Conservation (phyloP, 2,113 vertebrate species). For the Trematomus loennbergii region DNA sequence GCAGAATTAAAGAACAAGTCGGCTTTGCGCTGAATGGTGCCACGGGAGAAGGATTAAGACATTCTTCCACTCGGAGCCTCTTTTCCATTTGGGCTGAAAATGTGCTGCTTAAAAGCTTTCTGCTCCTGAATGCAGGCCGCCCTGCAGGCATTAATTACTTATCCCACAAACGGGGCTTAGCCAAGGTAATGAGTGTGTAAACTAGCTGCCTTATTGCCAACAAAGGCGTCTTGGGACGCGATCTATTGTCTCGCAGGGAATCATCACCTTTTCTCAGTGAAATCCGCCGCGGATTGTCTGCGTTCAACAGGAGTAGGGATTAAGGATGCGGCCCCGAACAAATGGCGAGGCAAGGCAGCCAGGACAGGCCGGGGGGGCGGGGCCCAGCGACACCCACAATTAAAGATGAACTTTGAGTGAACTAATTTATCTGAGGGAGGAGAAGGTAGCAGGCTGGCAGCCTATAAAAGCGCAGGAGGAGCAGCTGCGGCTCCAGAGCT, state of each 20-base stretch:
- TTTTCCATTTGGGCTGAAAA: conserved; percentile 46
- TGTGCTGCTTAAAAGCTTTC: conserved; percentile 38
- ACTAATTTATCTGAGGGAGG: conserved; percentile 94
- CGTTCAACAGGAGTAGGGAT: conserved; percentile 85
- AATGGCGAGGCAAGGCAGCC: conserved; percentile 77
- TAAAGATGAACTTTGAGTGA: conserved; percentile 99
- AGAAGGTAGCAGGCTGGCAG: conserved; percentile 88
- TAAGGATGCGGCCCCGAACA: conserved; percentile 77
- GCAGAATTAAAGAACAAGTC: neutral
- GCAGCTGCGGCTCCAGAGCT: conserved; percentile 40
- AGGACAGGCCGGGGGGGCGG: conserved; percentile 85
- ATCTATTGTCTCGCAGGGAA: conserved; percentile 76
- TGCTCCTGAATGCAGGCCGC: conserved; percentile 55
- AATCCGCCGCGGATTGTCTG: conserved; percentile 78
- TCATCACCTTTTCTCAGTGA: conserved; percentile 84
- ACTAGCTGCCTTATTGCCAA: conserved; percentile 70
- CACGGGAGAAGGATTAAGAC: conserved; percentile 53
- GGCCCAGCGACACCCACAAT: conserved; percentile 89
- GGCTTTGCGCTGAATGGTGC: conserved; percentile 5
- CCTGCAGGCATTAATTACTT: conserved; percentile 66
- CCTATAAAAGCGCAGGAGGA: conserved; percentile 88
- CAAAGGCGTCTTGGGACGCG: conserved; percentile 80
- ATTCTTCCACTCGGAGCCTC: neutral
- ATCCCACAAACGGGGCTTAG: conserved; percentile 58
- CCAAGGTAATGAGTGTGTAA: conserved; percentile 81